Evolutionary conservation across 2,797 vertebrate species (phyloP), one percentile per base, ranked within the genome.

Genomic region (Catostomus latipinnis): DNA sequence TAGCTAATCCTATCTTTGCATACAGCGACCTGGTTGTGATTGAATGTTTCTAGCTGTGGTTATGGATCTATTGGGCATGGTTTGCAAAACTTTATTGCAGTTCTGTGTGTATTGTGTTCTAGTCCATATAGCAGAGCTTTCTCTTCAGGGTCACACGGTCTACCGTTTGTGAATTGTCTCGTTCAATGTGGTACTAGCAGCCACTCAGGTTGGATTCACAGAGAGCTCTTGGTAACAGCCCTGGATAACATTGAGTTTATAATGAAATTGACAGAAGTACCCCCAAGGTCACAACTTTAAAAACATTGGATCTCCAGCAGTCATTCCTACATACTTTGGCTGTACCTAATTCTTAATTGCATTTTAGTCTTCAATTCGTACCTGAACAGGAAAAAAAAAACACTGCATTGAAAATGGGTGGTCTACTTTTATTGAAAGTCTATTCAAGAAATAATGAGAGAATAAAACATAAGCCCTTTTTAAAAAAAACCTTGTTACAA

Each of bases 361-460:
- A 12, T 65, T 78, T 70, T 61, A 69, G 66, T 61, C 5, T 52
- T 58, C 11, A 6, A 1, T 53, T 67, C 0, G 1, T 57, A 65
- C 5, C n/a, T 13, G 53, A 69, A 48, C 13, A 12, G 34, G 56
- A 12, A 16, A 49, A 49, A 49, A 16, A n/a, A 18, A 52, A 34
- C 34, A 34, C 34, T 34, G 34, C 34, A 34, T 34, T 34, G 14
- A 63, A 70, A 90, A 83, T 83, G 87, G 86, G 88, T 89, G 88
- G 89, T 90, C 87, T 81, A 90, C 86, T 86, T 91, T 91, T 92
- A 86, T 87, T 86, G 83, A 81, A 89, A 69, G 85, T 86, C 87
- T 81, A 91, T 92, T 91, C 89, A 90, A 88, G 88, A 90, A 81
- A 93, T 92, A 92, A 92, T 91, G 87, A 92, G 88, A 88, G 90